Base-by-base conservation (phyloP, 2,113 vertebrate genomes). In the Meriones unguiculatus region DNA sequence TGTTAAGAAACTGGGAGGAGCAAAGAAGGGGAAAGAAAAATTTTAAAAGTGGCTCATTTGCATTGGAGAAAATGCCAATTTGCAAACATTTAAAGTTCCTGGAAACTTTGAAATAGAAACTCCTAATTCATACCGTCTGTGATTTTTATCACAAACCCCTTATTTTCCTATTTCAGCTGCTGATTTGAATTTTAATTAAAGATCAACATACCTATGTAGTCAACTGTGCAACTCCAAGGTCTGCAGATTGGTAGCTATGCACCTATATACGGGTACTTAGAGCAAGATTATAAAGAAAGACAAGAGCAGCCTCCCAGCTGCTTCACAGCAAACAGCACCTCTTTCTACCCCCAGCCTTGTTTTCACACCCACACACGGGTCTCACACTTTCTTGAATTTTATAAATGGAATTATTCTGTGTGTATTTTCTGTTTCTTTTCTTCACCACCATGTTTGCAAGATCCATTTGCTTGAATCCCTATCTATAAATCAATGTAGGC, bases 141-240 rank as follows among this genome's bases (percentile, higher is more conserved):
- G 69, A 92, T 89, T 92, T 95, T 95, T 87, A 89, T 78, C 38
- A 75, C 46, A 87, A 76, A 72, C n/a, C 32, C 93, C 59, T 91
- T 78, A 35, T 54, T 78, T 78, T 84, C 78, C 15, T 7, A 64
- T 54, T 92, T 90, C 35, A 41, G 13, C 46, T 78, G 38, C 62
- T 84, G 69, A 94, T 91, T 93, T 94, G 78, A 90, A 64, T 95
- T 82, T 89, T 89, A 89, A 91, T 67, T 88, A 77, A 73, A 97
- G 69, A 90, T 88, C 85, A 95, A 69, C 7, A 46, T 28, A 50
- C 25, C 41, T 38, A 30, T 17, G 41, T 17, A 46, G 30, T 18
- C 59, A 94, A 73, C 50, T 73, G 41, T n/a, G 30, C 64, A 95
- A 65, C 13, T 90, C 52, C 18, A 82, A 62, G 73, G 11, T 78